phyloP scores from a whole-genome alignment of 1,140 invertebrate genomes.

The Chelonus insularis region DNA sequence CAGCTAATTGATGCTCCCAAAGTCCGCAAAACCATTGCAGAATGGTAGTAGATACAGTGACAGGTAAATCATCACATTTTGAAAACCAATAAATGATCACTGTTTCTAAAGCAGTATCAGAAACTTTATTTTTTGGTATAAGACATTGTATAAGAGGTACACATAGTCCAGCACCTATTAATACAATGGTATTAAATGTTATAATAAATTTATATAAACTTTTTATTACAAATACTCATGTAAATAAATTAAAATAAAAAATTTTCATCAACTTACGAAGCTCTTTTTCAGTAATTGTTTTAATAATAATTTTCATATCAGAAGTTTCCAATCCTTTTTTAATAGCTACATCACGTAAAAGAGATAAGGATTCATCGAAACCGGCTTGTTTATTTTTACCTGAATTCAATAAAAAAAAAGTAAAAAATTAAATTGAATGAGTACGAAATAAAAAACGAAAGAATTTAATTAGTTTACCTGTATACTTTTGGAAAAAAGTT shows the following conservation, averaged over 20 bases:
- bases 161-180: constrained; percentile 33
- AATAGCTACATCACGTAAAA: constrained; percentile 34
- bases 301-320: constrained; percentile 29
- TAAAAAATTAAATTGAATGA: too few relatives aligned
- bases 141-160: constrained; percentile 46
- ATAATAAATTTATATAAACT: too few relatives aligned
- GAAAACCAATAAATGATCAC: constrained; percentile 42
- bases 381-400: constrained; percentile 18
- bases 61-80: constrained; percentile 31
- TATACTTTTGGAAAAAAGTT: too few relatives aligned
- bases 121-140: constrained; percentile 40
- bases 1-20: constrained; percentile 45
- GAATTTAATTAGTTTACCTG: too few relatives aligned
- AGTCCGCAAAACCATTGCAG: constrained; percentile 51
- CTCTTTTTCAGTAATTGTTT: constrained; percentile 32
- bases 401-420: constrained; percentile 18
- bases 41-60: constrained; percentile 34
- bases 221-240: too few relatives aligned
- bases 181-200: too few relatives aligned
- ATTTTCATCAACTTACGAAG: constrained; percentile 29
- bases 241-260: background rate
- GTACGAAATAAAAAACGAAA: too few relatives aligned
- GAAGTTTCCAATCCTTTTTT: constrained; percentile 35
- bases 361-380: constrained; percentile 19
- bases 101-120: constrained; percentile 31